These are phyloP conservation scores for Molossus molossus DNA, from an alignment of 2,797 vertebrate genomes.

Conservation along the genomic window DNA sequence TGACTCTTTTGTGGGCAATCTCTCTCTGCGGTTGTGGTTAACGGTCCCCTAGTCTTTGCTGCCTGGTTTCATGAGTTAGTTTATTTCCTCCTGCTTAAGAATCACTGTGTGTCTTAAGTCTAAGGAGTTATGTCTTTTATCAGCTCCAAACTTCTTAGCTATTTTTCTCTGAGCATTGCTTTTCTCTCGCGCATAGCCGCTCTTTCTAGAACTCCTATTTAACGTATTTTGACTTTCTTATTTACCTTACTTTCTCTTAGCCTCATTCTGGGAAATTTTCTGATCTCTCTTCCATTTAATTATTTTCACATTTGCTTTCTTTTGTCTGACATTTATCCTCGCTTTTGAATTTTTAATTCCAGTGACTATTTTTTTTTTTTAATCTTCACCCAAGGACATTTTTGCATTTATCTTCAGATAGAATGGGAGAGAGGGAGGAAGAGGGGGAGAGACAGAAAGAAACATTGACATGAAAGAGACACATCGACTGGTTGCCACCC, in stretches of 20 bases:
- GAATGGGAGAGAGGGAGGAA: too few relatives aligned
- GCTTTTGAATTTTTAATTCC: conserved; percentile 27
- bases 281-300: not conserved
- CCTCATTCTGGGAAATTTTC: not conserved
- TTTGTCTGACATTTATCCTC: not conserved
- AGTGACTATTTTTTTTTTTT: not conserved
- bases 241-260: not conserved
- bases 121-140: not conserved
- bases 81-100: conserved; percentile 30
- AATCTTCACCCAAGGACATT: too few relatives aligned
- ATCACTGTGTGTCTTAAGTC: not conserved
- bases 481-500: too few relatives aligned
- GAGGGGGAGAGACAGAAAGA: too few relatives aligned
- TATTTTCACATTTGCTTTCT: conserved; percentile 18
- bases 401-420: too few relatives aligned
- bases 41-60: not conserved
- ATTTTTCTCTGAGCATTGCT: not conserved
- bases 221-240: not conserved
- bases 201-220: not conserved
- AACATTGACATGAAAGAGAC: too few relatives aligned
- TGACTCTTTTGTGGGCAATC: not conserved
- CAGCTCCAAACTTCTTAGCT: not conserved
- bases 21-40: not conserved
- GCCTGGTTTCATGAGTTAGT: not conserved
- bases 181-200: not conserved